These are phyloP conservation scores for Volucella bombylans DNA, from an alignment of 2,888 invertebrate species.

Conservation along the genomic window DNA sequence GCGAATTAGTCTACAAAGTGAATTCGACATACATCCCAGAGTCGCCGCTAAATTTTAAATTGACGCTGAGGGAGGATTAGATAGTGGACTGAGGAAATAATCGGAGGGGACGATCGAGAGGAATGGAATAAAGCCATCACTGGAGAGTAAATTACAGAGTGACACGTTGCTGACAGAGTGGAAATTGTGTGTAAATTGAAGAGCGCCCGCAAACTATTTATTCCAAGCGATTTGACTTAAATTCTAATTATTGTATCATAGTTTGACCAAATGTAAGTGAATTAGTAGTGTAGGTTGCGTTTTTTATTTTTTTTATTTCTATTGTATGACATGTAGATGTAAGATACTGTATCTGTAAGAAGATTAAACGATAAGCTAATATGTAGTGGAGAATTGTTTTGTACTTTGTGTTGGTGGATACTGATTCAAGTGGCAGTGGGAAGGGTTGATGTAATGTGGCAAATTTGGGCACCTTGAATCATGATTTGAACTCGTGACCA, in stretches of 20 bases:
- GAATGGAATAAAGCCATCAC: slow-evolving; percentile 7
- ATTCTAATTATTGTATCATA: not conserved
- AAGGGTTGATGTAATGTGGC: no score
- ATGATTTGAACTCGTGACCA: no score
- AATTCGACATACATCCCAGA: slow-evolving; percentile 89
- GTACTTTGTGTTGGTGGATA: no score
- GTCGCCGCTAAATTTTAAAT: slow-evolving; percentile 87
- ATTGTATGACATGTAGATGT: not conserved
- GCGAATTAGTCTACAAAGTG: slow-evolving; percentile 87
- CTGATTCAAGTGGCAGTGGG: no score
- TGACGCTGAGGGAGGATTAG: slow-evolving; percentile 82
- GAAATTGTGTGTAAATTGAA: slow-evolving; percentile 48
- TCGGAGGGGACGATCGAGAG: not conserved
- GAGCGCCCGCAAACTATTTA: slow-evolving; percentile 38
- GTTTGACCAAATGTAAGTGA: slow-evolving; percentile 31
- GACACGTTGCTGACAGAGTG: slow-evolving; percentile 18
- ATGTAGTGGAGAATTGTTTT: no score
- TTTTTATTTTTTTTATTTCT: not conserved
- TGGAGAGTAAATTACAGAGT: slow-evolving; percentile 37
- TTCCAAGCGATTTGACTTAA: slow-evolving; percentile 31
- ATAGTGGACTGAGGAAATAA: not conserved
- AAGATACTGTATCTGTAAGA: slow-evolving; percentile 10
- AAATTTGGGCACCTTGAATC: no score
- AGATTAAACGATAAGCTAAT: slow-evolving; percentile 25
- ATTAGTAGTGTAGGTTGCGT: slow-evolving; percentile 12